Evolutionary conservation across 2,797 vertebrate genomes (phyloP).

Genomic region (Setipinna tenuifilis): DNA sequence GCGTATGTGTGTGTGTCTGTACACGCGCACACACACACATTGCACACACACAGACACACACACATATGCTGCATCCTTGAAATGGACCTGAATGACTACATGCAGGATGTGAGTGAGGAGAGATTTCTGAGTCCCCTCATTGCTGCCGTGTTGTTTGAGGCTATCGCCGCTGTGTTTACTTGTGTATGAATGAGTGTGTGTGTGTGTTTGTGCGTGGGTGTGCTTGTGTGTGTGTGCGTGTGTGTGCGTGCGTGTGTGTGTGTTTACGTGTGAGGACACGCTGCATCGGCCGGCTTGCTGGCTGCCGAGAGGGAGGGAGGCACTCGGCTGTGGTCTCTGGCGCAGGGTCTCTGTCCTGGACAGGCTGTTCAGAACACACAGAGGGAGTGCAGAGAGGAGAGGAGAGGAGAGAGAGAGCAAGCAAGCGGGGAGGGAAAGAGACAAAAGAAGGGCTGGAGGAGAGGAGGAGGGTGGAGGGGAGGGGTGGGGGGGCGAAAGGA

Average conservation of each 20-base stretch:
- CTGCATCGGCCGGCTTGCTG: conserved; percentile 32
- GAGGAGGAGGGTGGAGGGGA: background rate
- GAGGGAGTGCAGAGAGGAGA: conserved; percentile 55
- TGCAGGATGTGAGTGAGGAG: background rate
- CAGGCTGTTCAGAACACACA: conserved; percentile 27
- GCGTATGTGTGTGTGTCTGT: background rate
- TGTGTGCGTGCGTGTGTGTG: background rate
- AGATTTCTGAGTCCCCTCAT: background rate
- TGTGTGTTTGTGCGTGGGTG: background rate
- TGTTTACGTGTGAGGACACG: conserved; percentile 23
- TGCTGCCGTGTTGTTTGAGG: background rate
- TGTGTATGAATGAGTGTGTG: background rate
- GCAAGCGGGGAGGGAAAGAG: conserved; percentile 13
- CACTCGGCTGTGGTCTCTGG: conserved; percentile 44
- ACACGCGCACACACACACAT: background rate
- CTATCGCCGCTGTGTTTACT: background rate
- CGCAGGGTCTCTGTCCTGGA: conserved; percentile 45
- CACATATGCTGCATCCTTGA: conserved; percentile 37
- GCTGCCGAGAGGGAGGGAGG: conserved; percentile 14
- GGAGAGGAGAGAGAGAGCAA: conserved; percentile 31
- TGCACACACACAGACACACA: too few species aligned
- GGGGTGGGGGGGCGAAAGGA: background rate
- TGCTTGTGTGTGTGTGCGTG: background rate
- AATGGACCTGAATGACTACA: conserved; percentile 61
- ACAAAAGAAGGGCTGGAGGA: background rate